Conservation (phyloP, 2,113 vertebrate genomes). For the Anarrhichthys ocellatus region DNA sequence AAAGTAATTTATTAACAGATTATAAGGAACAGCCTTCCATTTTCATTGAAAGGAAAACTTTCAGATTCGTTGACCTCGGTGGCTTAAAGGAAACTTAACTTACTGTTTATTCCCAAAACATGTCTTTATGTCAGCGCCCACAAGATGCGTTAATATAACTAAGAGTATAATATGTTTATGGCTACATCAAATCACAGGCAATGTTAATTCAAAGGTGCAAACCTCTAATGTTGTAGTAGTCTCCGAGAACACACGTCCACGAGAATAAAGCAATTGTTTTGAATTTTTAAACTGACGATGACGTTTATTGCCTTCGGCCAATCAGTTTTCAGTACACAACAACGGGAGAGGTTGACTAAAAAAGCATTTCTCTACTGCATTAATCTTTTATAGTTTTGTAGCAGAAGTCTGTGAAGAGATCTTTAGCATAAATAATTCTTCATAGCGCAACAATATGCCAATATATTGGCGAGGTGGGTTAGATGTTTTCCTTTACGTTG, state of each 20-base stretch:
- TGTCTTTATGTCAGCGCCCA: not conserved
- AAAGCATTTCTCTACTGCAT: not conserved
- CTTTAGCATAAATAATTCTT: fast-evolving
- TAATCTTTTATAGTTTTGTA: not conserved
- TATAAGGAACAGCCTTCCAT: not conserved
- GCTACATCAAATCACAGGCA: not conserved
- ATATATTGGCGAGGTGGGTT: fast-evolving
- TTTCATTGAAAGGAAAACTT: not conserved
- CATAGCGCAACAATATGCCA: fast-evolving
- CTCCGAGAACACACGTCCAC: constrained; percentile 1
- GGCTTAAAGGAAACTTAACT: not conserved
- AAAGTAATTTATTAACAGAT: not conserved
- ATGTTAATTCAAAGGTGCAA: constrained; percentile 17
- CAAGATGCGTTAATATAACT: not conserved
- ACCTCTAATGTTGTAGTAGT: constrained; percentile 39
- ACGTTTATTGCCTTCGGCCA: constrained; percentile 68
- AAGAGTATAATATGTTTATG: not conserved
- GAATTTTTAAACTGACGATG: constrained; percentile 80
- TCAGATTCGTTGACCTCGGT: not conserved
- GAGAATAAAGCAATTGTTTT: constrained; percentile 48
- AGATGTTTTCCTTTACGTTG: not conserved
- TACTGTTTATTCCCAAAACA: not conserved
- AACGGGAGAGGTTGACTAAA: fast-evolving
- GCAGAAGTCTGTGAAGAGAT: fast-evolving
- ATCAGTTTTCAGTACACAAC: constrained; percentile 62